These are phyloP conservation scores for Mesitornis unicolor DNA, from an alignment of 2,113 vertebrate species.

Conservation along the genomic window DNA sequence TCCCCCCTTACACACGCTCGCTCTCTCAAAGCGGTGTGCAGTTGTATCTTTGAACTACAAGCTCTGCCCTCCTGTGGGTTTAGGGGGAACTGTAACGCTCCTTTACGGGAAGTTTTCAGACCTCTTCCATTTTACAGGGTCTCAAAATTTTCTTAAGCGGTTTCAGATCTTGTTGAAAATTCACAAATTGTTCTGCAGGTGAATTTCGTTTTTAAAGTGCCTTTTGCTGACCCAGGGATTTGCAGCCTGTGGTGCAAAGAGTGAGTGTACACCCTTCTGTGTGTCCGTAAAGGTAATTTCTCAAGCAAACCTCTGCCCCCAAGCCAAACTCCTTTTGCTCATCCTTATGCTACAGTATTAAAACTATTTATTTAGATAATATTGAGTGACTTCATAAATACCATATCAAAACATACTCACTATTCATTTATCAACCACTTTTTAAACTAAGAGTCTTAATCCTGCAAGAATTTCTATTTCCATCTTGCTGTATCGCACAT, in stretches of 20 bases:
- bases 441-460: background rate
- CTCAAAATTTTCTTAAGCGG: background rate
- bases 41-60: accelerated
- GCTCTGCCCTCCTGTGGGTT: background rate
- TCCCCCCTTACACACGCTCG: too few species aligned
- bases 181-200: background rate
- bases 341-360: background rate
- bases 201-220: background rate
- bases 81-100: background rate
- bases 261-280: background rate
- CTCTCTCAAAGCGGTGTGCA: background rate
- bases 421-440: background rate
- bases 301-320: background rate
- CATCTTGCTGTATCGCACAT: accelerated
- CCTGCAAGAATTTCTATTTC: background rate
- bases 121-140: background rate
- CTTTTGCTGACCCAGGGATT: background rate
- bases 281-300: background rate
- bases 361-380: background rate
- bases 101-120: background rate
- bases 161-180: background rate
- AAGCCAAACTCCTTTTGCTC: background rate
- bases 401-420: background rate
- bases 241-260: background rate
- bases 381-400: background rate